Evolutionary conservation across 2,888 invertebrate genomes (phyloP), one percentile per base, ranked within the genome.

Genomic region (Idaea straminata): DNA sequence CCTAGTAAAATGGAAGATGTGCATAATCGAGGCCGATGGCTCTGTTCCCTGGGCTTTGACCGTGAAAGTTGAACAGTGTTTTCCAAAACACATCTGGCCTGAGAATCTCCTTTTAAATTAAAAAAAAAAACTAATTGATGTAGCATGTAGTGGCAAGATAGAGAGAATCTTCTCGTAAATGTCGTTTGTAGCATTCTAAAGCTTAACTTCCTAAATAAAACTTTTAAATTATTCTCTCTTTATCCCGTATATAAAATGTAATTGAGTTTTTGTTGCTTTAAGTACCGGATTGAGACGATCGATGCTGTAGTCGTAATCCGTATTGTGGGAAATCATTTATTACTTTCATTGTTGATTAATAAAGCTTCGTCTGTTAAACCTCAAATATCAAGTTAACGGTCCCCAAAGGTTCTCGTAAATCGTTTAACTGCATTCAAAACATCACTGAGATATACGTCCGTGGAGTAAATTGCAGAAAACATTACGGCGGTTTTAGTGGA

Each of bases 401-500:
- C 34, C 34, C 59, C 59, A 10, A 13, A 15, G n/a, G 57, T 15
- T 57, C 47, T 57, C 57, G 62, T 34, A 62, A 62, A 62, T 16
- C 57, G n/a, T 15, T 65, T 60, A 10, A 62, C 57, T 36, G 64
- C 64, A 63, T 36, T 63, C 64, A 63, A 66, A 64, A 64, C 61
- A 35, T 61, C 61, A 62, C 35, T 61, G 62, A 61, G 38, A 36
- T 68, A 69, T 66, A 67, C 64, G 71, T 69, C 59, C 16, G 35
- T 65, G 59, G 64, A 67, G 70, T 71, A 71, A 69, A 71, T 71
- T 67, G 66, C 63, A 36, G 62, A 65, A 36, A 68, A 69, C 68
- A 65, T 66, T 71, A 61, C 61, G 38, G 65, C 58, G 62, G 61
- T 70, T 65, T 67, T 66, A 71, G 61, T 67, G 64, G 57, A 62